Evolutionary conservation across 2,888 invertebrate genomes (phyloP), one percentile per base, ranked within the genome.

Genomic region (Serripes groenlandicus): DNA sequence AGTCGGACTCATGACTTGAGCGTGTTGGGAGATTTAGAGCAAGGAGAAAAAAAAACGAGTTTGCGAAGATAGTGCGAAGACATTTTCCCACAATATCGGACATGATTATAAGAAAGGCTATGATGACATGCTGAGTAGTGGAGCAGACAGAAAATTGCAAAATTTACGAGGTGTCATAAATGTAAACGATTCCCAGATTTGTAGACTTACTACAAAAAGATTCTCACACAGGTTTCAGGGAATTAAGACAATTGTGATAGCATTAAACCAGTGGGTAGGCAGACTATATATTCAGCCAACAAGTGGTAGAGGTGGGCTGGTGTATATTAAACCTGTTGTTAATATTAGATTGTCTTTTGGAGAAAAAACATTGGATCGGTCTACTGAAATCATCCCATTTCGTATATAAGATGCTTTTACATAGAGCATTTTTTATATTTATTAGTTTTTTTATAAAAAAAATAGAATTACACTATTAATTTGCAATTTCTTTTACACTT

Each of bases 91-190:
- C 84, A 83, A 80, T 80, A 75, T 66, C 49, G 18, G 42, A 34
- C 34, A 52, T n/a, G 74, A 74, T 42, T 64, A n/a, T 42, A 42
- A 28, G 42, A 60, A 58, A 60, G 28, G 26, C 58, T 28, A 28
- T 11, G 23, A 37, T 69, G 71, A 49, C 85, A 74, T 56, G 85
- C 85, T 82, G 85, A 26, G 85, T 42, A 56, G 18, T 28, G 52
- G 54, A 58, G 74, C 75, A 75, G 71, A 78, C 81, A 72, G 78
- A 72, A 81, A 85, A 75, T 68, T 66, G 66, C 71, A 64, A 83
- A 80, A 80, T 81, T 83, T 86, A 80, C 73, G 77, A 78, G 72
- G 74, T 86, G 82, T 77, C 82, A 80, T 86, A 86, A 86, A 81
- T 77, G 68, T 77, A 66, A 85, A 79, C 75, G 79, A 69, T 62